Base-by-base conservation (phyloP, 2,888 invertebrate species). In the Lasioglossum morio region DNA sequence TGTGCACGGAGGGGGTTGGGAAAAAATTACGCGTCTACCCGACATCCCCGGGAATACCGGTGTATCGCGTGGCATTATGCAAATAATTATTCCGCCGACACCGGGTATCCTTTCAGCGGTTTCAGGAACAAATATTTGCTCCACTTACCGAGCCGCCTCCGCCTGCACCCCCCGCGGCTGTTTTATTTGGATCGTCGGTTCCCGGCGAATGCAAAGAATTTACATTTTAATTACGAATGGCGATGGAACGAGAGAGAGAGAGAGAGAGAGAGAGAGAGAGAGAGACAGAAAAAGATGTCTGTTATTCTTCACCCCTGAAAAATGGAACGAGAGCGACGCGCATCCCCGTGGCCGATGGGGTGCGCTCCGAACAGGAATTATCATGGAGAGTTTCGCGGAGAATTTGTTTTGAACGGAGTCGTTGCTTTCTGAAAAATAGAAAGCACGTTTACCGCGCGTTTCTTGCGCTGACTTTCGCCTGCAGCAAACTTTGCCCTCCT, bases 211-310 rank as follows among this genome's bases (percentile, higher is more conserved):
- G 34, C 73, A 73, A 79, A 23, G 69, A 84, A 85, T 85, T 85
- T 84, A 74, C 85, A 84, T 85, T 85, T 84, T 84, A 85, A 85
- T 85, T 85, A 76, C 77, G 53, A 80, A 63, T 14, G 37, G 2
- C 16, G 12, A 14, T 23, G 23, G n/a, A 19, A 40, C 43, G 66
- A 37, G 34, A 57, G 43, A 72, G 8, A n/a, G n/a, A 69, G 30
- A 37, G 69, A 69, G 30, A 63, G 23, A 34, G 37, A 34, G n/a
- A n/a, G n/a, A n/a, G n/a, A n/a, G 66, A 37, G 34, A 57, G 43
- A 72, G 8, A n/a, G n/a, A 69, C 37, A 37, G 69, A 69, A 60
- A 63, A 34, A 34, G 37, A 34, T 60, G 82, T 70, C 81, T 40
- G 74, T 81, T 82, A 75, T 81, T 81, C 48, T 53, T 69, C 74